Evolutionary conservation across 2,888 invertebrate genomes (phyloP).

Genomic region (Plebejus argus): DNA sequence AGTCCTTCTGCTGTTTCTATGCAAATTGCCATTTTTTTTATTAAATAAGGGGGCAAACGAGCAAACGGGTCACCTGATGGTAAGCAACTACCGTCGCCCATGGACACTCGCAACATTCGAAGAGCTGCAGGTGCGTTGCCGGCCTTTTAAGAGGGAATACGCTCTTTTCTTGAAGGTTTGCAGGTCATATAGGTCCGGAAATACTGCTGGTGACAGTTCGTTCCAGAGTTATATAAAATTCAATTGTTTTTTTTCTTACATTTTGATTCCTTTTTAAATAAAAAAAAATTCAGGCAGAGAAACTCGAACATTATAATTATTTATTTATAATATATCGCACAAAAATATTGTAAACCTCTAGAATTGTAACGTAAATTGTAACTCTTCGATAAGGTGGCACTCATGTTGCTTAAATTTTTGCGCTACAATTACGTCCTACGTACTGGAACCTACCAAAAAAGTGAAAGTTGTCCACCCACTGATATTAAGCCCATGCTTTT

Average conservation of each 20-base stretch:
- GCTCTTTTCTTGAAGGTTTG: no score
- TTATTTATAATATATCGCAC: not conserved
- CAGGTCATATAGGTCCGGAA: no score
- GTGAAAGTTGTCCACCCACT: constrained; percentile 75
- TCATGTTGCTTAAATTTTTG: constrained; percentile 3
- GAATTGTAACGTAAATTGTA: not conserved
- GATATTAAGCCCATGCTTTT: constrained; percentile 48
- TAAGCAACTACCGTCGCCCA: no score
- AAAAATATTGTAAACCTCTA: not conserved
- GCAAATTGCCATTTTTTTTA: no score
- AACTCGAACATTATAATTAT: not conserved
- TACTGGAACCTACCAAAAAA: constrained; percentile 50
- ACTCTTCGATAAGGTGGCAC: not conserved
- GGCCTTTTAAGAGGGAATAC: no score
- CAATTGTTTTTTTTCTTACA: not conserved
- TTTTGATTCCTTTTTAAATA: not conserved
- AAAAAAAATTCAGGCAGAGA: no score
- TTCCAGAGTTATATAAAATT: not conserved
- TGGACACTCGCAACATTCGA: no score
- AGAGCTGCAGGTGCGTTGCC: no score
- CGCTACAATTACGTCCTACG: constrained; percentile 38
- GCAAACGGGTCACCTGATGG: no score
- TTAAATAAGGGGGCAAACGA: no score
- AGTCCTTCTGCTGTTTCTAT: not conserved
- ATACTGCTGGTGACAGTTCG: no score